Percentiles rank a stretch among this genome's conserved stretches.
phyloP scores from a whole-genome alignment of 1,140 invertebrate genomes.

The Tachypleus tridentatus region DNA sequence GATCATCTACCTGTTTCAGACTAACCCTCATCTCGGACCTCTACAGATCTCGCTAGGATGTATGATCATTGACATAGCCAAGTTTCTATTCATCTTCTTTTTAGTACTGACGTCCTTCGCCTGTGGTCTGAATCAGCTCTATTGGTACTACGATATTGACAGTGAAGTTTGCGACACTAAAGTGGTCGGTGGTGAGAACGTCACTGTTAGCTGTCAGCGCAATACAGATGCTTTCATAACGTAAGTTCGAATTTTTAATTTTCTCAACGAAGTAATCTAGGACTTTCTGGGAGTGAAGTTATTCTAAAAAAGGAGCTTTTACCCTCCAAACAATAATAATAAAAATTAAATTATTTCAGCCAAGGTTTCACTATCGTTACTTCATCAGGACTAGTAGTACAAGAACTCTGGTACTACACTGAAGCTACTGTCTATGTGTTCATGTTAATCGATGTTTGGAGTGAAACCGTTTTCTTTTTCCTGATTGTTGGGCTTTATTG shows the following conservation, averaged over 20 bases:
- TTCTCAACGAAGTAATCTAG: no score
- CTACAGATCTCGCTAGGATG: slow-evolving; percentile 42
- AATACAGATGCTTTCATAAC: slow-evolving; percentile 30
- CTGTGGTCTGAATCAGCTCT: slow-evolving; percentile 41
- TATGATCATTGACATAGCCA: slow-evolving; percentile 43
- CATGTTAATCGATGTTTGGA: no score
- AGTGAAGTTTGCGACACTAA: slow-evolving; percentile 22
- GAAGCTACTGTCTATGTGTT: no score
- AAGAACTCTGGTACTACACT: no score
- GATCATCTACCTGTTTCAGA: slow-evolving; percentile 37
- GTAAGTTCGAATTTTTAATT: slow-evolving; percentile 14
- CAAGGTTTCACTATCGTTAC: no score
- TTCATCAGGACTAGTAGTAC: no score
- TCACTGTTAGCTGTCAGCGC: slow-evolving; percentile 21
- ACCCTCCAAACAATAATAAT: no score
- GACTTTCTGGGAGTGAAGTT: no score
- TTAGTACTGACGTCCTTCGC: slow-evolving; percentile 40
- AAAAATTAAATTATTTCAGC: no score
- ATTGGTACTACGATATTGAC: slow-evolving; percentile 33
- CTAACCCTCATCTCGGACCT: slow-evolving; percentile 38
- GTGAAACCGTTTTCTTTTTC: no score
- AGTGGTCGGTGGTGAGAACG: slow-evolving; percentile 24
- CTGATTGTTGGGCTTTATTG: no score
- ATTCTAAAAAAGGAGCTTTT: no score
- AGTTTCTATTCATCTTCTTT: slow-evolving; percentile 43